Conservation (phyloP, 2,113 vertebrate species). For the Catharus fuscescens region DNA sequence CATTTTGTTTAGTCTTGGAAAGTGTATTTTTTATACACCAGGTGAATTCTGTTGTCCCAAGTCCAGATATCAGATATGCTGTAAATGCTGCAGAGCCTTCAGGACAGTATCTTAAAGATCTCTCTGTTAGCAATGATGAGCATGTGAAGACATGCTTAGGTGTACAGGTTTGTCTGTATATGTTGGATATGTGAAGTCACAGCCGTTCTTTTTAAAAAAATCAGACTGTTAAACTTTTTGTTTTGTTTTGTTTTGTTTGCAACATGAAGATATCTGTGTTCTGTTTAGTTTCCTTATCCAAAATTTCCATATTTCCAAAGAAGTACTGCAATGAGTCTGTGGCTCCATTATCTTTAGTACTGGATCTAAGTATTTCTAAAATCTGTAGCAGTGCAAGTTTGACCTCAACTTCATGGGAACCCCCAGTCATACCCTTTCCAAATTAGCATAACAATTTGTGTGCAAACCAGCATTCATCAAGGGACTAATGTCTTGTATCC, state of each 20-base stretch:
- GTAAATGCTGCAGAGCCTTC: not conserved
- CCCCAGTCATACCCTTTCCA: not conserved
- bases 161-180: not conserved
- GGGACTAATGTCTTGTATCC: not conserved
- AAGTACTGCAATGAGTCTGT: not conserved
- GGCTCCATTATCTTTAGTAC: not conserved
- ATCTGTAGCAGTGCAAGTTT: not conserved
- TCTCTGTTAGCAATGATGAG: not conserved
- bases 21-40: not conserved
- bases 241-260: not conserved
- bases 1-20: not conserved
- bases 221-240: not conserved
- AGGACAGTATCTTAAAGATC: not conserved
- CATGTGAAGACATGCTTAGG: not conserved
- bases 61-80: not conserved
- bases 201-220: not conserved
- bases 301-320: not conserved
- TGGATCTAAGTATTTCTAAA: not conserved
- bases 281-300: conserved; percentile 10
- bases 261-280: not conserved
- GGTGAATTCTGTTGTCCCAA: not conserved
- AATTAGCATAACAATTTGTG: not conserved
- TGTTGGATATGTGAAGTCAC: not conserved
- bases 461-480: not conserved
- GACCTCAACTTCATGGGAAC: not conserved